Conservation (phyloP, 2,113 vertebrate genomes). For the Hemichromis elongatus region DNA sequence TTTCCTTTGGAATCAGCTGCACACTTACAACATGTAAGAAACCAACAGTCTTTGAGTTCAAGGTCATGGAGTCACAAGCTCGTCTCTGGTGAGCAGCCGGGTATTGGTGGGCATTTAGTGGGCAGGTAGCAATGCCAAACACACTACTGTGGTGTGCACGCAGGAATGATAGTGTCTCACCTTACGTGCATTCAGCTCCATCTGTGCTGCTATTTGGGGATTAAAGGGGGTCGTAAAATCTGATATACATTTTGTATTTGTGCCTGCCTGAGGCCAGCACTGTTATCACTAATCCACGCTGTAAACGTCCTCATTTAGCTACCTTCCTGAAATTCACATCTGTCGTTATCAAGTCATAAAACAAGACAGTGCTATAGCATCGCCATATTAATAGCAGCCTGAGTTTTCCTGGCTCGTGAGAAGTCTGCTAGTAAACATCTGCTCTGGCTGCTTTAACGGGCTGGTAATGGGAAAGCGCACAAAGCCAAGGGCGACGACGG, state of each 20-base stretch:
- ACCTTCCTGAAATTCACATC: conserved; percentile 48
- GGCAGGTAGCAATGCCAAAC: background rate
- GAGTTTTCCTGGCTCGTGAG: conserved; percentile 12
- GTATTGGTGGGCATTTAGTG: background rate
- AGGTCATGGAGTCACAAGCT: background rate
- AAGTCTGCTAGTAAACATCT: conserved; percentile 42
- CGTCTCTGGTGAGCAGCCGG: conserved; percentile 13
- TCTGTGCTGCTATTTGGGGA: conserved; percentile 35
- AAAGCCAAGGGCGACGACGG: conserved; percentile 37
- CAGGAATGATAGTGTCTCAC: conserved; percentile 21
- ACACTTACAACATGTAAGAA: background rate
- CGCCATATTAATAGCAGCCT: conserved; percentile 26
- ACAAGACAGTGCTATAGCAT: conserved; percentile 1
- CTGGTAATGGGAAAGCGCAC: conserved; percentile 12
- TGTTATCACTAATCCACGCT: conserved; percentile 43
- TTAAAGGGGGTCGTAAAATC: conserved; percentile 47
- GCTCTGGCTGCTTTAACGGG: conserved; percentile 19
- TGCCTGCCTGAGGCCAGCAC: background rate
- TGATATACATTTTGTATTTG: conserved; percentile 50
- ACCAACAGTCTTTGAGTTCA: background rate
- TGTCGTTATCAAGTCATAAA: conserved; percentile 54
- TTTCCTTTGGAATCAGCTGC: background rate
- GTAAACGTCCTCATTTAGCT: conserved; percentile 48
- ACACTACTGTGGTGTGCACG: background rate
- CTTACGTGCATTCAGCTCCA: conserved; percentile 45